Evolutionary conservation across 1,140 invertebrate genomes (phyloP).

Genomic region (Lasioglossum baleicum): DNA sequence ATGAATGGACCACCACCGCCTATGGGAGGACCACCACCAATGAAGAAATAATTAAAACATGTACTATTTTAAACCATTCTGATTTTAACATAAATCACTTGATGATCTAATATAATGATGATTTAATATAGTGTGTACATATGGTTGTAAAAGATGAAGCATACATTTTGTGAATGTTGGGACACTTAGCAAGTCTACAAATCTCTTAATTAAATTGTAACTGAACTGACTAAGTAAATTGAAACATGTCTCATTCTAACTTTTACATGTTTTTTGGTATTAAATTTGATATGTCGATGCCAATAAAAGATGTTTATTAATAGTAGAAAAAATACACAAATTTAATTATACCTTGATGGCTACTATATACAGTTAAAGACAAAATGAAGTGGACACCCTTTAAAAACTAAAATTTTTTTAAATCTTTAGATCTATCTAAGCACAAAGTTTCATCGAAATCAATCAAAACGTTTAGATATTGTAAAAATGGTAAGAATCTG

Average conservation of each 20-base stretch:
- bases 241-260: background rate
- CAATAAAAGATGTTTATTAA: background rate
- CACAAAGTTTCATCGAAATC: too few species aligned
- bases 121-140: conserved; percentile 5
- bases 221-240: background rate
- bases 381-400: too few species aligned
- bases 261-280: background rate
- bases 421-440: too few species aligned
- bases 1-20: conserved; percentile 84
- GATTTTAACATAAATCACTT: background rate
- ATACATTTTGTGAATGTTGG: background rate
- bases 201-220: background rate
- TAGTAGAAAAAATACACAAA: background rate
- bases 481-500: too few species aligned
- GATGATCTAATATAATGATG: background rate
- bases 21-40: conserved; percentile 74
- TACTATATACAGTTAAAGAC: background rate
- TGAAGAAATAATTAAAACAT: conserved; percentile 79
- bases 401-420: too few species aligned
- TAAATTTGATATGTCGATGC: background rate
- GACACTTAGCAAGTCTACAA: background rate
- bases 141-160: background rate
- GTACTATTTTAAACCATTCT: background rate
- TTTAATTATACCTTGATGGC: background rate
- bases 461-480: too few species aligned